Percentiles rank a stretch among this genome's conserved stretches.
Conservation (phyloP, 1,140 invertebrate species). For the Agrilus planipennis region DNA sequence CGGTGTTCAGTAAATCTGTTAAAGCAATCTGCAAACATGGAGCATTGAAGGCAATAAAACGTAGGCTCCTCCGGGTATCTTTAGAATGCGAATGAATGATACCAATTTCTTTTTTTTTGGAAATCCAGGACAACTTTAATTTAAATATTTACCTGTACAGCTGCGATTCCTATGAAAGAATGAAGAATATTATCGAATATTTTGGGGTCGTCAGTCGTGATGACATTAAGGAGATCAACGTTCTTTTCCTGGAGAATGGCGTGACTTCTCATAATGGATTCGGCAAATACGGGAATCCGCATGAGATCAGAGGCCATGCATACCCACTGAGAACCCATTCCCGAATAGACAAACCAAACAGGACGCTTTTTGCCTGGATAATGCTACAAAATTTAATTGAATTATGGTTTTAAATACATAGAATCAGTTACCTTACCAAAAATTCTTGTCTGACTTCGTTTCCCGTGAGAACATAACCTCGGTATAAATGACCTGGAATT, state of each 20-base stretch:
- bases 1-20: slow-evolving; percentile 56
- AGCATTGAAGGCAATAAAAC: no score
- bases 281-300: slow-evolving; percentile 50
- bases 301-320: slow-evolving; percentile 51
- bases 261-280: slow-evolving; percentile 57
- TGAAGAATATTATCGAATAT: slow-evolving; percentile 74
- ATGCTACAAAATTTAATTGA: slow-evolving; percentile 48
- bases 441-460: slow-evolving; percentile 17
- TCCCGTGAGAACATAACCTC: slow-evolving; percentile 42
- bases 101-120: no score
- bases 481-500: slow-evolving; percentile 45
- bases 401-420: slow-evolving; percentile 30
- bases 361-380: slow-evolving; percentile 30
- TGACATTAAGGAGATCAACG: slow-evolving; percentile 66
- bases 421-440: no score
- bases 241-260: slow-evolving; percentile 57
- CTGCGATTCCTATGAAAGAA: slow-evolving; percentile 84
- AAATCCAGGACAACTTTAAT: no score
- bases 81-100: no score
- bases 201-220: slow-evolving; percentile 58
- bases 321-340: slow-evolving; percentile 60
- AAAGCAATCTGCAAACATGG: slow-evolving; percentile 71
- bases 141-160: slow-evolving; percentile 78
- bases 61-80: no score
- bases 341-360: slow-evolving; percentile 53